Percentiles rank a stretch among this genome's conserved stretches.
phyloP scores from a whole-genome alignment of 2,113 vertebrate species.

The Eurypyga helias region DNA sequence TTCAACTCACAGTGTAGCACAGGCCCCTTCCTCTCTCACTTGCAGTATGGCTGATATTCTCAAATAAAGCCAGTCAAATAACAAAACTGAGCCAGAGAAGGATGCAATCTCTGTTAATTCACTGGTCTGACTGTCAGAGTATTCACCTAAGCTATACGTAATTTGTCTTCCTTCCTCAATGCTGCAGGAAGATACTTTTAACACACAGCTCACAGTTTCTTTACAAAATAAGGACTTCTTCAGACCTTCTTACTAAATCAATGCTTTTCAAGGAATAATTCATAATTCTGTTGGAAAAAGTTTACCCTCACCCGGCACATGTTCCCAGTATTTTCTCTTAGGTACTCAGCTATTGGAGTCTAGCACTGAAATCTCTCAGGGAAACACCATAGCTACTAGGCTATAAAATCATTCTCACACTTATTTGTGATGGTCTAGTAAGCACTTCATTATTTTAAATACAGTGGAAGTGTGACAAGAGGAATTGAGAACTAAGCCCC shows the following conservation, averaged over 20 bases:
- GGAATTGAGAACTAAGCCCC: not conserved
- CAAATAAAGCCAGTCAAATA: not conserved
- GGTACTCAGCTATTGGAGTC: not conserved
- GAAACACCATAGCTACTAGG: not conserved
- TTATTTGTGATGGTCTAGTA: not conserved
- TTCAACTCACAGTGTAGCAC: not conserved
- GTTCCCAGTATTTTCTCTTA: not conserved
- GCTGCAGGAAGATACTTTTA: not conserved
- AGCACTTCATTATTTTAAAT: not conserved
- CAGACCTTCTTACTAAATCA: not conserved
- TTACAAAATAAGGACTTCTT: not conserved
- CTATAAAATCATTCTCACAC: not conserved
- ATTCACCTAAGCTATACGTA: rapidly evolving
- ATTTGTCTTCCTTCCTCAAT: not conserved
- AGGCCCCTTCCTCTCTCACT: not conserved
- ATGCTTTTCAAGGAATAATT: not conserved
- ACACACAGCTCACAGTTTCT: not conserved
- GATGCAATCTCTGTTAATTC: not conserved
- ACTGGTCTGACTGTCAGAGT: not conserved
- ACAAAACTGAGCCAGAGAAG: not conserved
- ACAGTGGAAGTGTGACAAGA: not conserved
- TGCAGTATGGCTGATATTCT: not conserved
- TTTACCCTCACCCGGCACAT: not conserved
- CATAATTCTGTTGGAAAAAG: not conserved
- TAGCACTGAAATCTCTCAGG: not conserved